A percentile compares a stretch with the other conserved stretches of the same genome.
Evolutionary conservation across 2,797 vertebrate species (phyloP).

Genomic region (Lagocephalus sceleratus): DNA sequence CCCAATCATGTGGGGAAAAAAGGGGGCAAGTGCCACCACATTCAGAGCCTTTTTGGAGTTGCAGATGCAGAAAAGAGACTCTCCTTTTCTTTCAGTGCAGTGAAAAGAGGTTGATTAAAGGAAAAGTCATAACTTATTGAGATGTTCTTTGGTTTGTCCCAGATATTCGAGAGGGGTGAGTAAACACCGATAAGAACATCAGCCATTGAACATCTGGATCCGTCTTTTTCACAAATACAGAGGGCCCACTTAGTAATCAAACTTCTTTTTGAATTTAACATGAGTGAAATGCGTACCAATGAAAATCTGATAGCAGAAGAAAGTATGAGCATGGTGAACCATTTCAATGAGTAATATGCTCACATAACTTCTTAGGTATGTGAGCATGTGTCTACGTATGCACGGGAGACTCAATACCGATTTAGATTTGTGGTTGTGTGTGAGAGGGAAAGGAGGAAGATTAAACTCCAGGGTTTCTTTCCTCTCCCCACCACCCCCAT

Average conservation of each 20-base stretch:
- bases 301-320: slow-evolving; percentile 24
- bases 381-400: slow-evolving; percentile 30
- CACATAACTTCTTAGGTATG: no score
- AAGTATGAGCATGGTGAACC: slow-evolving; percentile 15
- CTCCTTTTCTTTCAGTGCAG: slow-evolving; percentile 30
- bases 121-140: slow-evolving; percentile 29
- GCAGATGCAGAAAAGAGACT: slow-evolving; percentile 25
- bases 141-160: slow-evolving; percentile 31
- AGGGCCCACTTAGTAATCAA: slow-evolving; percentile 36
- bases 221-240: slow-evolving; percentile 3
- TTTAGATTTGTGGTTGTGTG: slow-evolving; percentile 8
- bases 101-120: slow-evolving; percentile 26
- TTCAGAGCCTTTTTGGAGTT: slow-evolving; percentile 20
- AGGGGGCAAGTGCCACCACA: slow-evolving; percentile 12
- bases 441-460: slow-evolving; percentile 19
- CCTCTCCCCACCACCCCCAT: slow-evolving; percentile 30
- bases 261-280: slow-evolving; percentile 39
- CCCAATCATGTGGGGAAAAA: slow-evolving; percentile 42
- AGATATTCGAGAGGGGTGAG: slow-evolving; percentile 18
- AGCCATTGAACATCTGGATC: not conserved
- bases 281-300: slow-evolving; percentile 34
- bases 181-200: not conserved
- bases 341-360: slow-evolving; percentile 52
- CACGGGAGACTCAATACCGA: slow-evolving; percentile 18
- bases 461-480: slow-evolving; percentile 31